Evolutionary conservation across 1,140 invertebrate species (phyloP), one percentile per base, ranked within the genome.

Genomic region (Chironomus striatipennis): DNA sequence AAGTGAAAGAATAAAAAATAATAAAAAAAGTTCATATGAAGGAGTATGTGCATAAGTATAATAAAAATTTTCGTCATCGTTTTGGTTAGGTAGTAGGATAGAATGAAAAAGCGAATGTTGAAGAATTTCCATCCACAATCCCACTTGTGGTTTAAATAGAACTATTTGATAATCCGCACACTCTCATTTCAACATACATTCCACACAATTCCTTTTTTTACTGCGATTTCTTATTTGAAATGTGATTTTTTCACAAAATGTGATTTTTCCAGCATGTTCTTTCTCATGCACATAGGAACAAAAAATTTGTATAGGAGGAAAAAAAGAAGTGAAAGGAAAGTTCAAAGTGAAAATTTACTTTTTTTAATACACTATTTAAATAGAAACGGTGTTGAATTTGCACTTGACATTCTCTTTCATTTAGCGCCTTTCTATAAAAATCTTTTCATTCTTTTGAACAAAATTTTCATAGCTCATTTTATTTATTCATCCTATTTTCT

Each of bases 141-240:
- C 47, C 47, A 57, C 47, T n/a, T n/a, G 47, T n/a, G 47, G 47
- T 57, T 57, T 57, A 12, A n/a, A 57, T 57, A n/a, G 47, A 57
- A 57, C 12, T 15, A 57, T 57, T 57, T 57, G 9, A 57, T 57
- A 57, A 57, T 57, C 47, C 47, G 15, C 12, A n/a, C 15, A n/a
- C 47, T 15, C 47, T 57, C n/a, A n/a, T 57, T 57, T 57, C 47
- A n/a, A 15, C n/a, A 57, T 57, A n/a, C 47, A 57, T 57, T 57
- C n/a, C 47, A 57, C n/a, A n/a, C n/a, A n/a, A n/a, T n/a, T n/a
- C n/a, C n/a, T n/a, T n/a, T 57, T 15, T 57, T 57, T 57, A 12
- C n/a, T 1, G 47, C n/a, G 9, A 57, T 12, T 57, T 5, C 9
- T 57, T 57, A n/a, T 57, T 57, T 57, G 47, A 57, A 10, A 57